These are phyloP conservation scores for Phortica okadai DNA, from an alignment of 2,888 invertebrate genomes.

Conservation along the genomic window DNA sequence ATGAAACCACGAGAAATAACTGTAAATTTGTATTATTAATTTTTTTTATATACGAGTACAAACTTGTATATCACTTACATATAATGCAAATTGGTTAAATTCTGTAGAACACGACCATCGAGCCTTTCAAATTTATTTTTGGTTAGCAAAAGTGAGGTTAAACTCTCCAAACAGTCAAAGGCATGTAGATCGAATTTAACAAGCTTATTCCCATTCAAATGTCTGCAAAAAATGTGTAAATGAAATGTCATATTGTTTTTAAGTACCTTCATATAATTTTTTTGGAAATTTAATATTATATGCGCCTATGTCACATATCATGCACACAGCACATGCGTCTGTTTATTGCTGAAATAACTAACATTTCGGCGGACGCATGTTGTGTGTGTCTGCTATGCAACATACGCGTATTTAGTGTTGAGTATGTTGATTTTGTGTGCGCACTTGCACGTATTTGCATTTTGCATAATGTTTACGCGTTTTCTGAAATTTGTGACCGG, in stretches of 20 bases:
- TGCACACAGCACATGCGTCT: no score
- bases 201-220: constrained; percentile 77
- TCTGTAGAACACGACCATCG: constrained; percentile 73
- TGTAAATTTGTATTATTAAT: constrained; percentile 61
- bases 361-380: no score
- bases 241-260: neutral
- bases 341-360: no score
- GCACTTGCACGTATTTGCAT: no score
- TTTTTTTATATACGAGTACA: no score
- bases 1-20: constrained; percentile 80
- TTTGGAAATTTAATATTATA: neutral
- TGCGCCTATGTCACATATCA: no score
- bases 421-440: no score
- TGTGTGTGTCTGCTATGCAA: no score
- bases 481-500: no score
- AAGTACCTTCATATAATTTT: no score
- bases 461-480: no score
- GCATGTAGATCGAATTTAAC: constrained; percentile 74
- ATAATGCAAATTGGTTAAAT: constrained; percentile 75
- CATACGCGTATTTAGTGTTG: no score
- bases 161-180: constrained; percentile 76
- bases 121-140: constrained; percentile 74
- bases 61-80: constrained; percentile 74
- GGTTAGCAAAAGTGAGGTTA: constrained; percentile 77
- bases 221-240: constrained; percentile 64